Percentiles rank a stretch among this genome's conserved stretches.
phyloP scores from a whole-genome alignment of 2,888 invertebrate species.

The Podotricha telesiphe region DNA sequence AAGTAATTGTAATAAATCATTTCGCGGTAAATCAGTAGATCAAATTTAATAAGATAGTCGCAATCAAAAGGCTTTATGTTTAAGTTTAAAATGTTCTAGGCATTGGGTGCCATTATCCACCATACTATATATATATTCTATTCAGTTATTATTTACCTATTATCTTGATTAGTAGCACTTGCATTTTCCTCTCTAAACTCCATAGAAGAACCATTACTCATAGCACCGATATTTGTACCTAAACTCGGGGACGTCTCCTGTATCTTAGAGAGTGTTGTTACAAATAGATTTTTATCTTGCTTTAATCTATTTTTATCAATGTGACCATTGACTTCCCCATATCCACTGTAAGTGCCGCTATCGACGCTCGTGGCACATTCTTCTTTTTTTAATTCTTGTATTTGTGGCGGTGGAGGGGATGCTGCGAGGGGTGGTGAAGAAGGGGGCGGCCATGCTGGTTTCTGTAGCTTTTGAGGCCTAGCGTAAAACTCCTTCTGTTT shows the following conservation, averaged over 20 bases:
- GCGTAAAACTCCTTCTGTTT: conserved; percentile 90
- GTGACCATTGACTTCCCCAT: conserved; percentile 75
- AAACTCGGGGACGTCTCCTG: conserved; percentile 83
- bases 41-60: too few species aligned
- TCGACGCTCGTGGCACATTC: conserved; percentile 77
- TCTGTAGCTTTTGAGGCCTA: conserved; percentile 90
- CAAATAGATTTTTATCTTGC: conserved; percentile 79
- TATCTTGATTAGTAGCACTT: conserved; percentile 68
- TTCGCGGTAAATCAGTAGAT: too few species aligned
- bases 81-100: too few species aligned
- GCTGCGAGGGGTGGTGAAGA: conserved; percentile 76
- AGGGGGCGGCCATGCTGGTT: conserved; percentile 88
- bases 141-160: conserved; percentile 62
- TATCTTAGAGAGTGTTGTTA: conserved; percentile 85
- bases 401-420: conserved; percentile 83
- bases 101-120: too few species aligned
- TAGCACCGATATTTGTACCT: conserved; percentile 63
- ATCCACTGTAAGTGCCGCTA: conserved; percentile 75
- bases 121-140: not conserved
- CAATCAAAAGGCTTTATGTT: too few species aligned
- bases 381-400: conserved; percentile 67
- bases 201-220: conserved; percentile 73
- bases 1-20: too few species aligned
- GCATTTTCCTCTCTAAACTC: conserved; percentile 67
- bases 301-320: conserved; percentile 68